Base-by-base conservation (phyloP, 2,888 invertebrate species). In the Coenonympha glycerion region DNA sequence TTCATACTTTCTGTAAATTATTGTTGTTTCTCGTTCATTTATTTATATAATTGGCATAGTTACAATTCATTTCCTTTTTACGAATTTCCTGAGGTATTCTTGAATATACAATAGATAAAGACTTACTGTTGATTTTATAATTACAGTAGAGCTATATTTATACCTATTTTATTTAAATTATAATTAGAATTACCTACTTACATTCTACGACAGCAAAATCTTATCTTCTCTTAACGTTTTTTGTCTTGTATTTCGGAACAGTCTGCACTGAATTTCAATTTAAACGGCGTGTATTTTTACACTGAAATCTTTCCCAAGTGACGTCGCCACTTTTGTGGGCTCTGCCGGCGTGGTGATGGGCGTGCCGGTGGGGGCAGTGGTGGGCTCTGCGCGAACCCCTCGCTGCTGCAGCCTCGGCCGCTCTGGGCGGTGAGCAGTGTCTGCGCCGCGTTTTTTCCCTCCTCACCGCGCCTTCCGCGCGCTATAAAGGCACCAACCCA, bases 401-500 rank as follows among this genome's bases (percentile, higher is more conserved):
- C 62, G 72, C 74, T 55, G 69, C 71, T 66, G 64, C 71, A 48
- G 60, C 59, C 59, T 59, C 66, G 55, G 50, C 64, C 59, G 37
- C 60, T 61, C 54, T 63, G 59, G 68, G 63, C 49, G 65, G 69
- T 64, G 68, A 71, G 69, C 63, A 68, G 57, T 60, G 71, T 58
- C 57, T 69, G 63, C 58, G 69, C 62, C 64, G 63, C 63, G 58
- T 62, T 61, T 55, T 56, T 46, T 65, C 71, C 58, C 60, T 64
- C 62, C 69, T 68, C 71, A 64, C 71, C 65, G 65, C 58, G 59
- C 64, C 63, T 61, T 66, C 66, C 63, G 69, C 78, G 58, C 76
- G 84, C 87, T 90, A 94, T 88, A 94, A 91, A 59, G 94, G 95
- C 73, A 95, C 95, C 69, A 95, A 87, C 59, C 95, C 95, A 72